Evolutionary conservation across 2,797 vertebrate species (phyloP).

Genomic region (Phrynocephalus forsythii): DNA sequence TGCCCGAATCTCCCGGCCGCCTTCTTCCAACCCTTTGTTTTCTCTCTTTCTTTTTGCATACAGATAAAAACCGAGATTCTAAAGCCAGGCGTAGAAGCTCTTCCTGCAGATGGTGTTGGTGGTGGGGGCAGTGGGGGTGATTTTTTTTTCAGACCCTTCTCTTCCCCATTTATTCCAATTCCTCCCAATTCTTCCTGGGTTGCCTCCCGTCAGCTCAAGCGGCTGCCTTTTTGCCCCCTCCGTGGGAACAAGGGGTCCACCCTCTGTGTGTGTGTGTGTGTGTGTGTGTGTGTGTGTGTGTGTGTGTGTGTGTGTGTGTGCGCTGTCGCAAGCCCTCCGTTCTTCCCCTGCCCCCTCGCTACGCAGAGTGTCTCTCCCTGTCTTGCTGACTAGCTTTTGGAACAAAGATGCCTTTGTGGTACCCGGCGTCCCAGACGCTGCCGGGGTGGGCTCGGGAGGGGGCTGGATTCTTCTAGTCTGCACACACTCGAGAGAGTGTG

Average conservation of each 20-base stretch:
- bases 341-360: neutral
- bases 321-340: neutral
- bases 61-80: slow-evolving; percentile 78
- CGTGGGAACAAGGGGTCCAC: slow-evolving; percentile 3
- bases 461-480: slow-evolving; percentile 48
- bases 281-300: too few relatives aligned
- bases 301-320: too few relatives aligned
- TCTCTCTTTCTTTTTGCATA: slow-evolving; percentile 66
- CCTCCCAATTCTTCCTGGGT: slow-evolving; percentile 10
- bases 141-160: neutral
- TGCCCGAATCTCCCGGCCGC: neutral
- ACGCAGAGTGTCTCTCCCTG: neutral
- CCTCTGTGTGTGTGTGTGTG: neutral
- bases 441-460: slow-evolving; percentile 32
- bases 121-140: too few relatives aligned
- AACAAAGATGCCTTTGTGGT: slow-evolving; percentile 67
- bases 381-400: neutral
- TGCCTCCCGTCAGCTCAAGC: slow-evolving; percentile 26
- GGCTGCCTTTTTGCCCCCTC: neutral
- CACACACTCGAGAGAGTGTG: slow-evolving; percentile 46
- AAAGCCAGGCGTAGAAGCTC: slow-evolving; percentile 67
- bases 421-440: slow-evolving; percentile 58
- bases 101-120: slow-evolving; percentile 60
- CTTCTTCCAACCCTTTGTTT: slow-evolving; percentile 64
- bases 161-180: slow-evolving; percentile 23